These are phyloP conservation scores for Hylyphantes graminicola DNA, from an alignment of 1,140 invertebrate genomes.

Conservation along the genomic window DNA sequence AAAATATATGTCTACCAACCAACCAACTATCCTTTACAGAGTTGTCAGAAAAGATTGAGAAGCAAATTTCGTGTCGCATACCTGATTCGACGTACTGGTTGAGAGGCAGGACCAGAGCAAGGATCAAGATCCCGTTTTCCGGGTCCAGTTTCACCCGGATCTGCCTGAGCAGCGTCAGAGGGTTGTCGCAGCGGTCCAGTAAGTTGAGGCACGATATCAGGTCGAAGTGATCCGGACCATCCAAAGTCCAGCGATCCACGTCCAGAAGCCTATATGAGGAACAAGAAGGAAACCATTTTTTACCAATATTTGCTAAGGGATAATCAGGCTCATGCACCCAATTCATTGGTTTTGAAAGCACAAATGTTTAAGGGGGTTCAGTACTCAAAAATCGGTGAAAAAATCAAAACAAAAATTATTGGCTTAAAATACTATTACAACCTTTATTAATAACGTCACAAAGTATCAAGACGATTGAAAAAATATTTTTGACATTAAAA, in stretches of 20 bases:
- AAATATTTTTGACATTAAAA: no score
- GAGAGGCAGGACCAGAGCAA: constrained; percentile 89
- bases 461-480: no score
- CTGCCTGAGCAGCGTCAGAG: constrained; percentile 78
- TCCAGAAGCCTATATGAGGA: constrained; percentile 78
- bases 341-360: no score
- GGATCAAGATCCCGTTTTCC: constrained; percentile 77
- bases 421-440: no score
- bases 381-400: no score
- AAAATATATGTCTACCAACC: no score
- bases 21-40: no score
- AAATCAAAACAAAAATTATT: no score
- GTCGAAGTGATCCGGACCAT: constrained; percentile 74
- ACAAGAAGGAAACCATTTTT: constrained; percentile 20
- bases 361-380: no score
- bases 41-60: constrained; percentile 3
- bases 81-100: constrained; percentile 89
- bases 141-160: constrained; percentile 75
- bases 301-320: no score
- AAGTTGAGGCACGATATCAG: constrained; percentile 89
- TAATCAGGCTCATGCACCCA: no score
- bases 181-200: constrained; percentile 87
- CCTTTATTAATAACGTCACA: no score
- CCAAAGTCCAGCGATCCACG: constrained; percentile 78
- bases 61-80: constrained; percentile 63